A percentile compares a stretch with the other conserved stretches of the same genome.
phyloP scores from a whole-genome alignment of 2,888 invertebrate genomes.

The Arctia plantaginis region DNA sequence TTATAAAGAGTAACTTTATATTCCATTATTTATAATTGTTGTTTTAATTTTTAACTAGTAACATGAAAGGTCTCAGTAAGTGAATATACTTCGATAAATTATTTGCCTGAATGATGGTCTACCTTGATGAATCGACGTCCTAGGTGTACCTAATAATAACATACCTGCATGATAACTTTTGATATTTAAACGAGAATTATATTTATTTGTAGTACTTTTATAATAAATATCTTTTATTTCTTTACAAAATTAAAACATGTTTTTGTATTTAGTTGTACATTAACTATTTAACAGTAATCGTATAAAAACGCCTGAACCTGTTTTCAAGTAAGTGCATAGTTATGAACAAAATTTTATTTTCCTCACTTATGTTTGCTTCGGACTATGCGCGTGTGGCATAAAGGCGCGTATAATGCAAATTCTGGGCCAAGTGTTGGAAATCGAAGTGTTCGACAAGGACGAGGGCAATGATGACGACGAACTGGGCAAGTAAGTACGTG shows the following conservation, averaged over 20 bases:
- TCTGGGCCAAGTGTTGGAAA: slow-evolving; percentile 90
- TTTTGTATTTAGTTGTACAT: not conserved
- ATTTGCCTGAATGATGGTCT: not conserved
- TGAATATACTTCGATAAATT: not conserved
- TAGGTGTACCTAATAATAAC: not conserved
- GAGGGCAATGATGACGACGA: slow-evolving; percentile 94
- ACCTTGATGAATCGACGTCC: not conserved
- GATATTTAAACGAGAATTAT: not conserved
- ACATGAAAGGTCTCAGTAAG: not conserved
- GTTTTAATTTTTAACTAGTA: not conserved
- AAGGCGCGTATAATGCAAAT: slow-evolving; percentile 87
- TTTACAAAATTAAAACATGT: not conserved
- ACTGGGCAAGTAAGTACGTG: slow-evolving; percentile 92
- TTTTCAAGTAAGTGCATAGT: slow-evolving; percentile 48
- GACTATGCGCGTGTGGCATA: slow-evolving; percentile 75
- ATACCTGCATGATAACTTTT: slow-evolving; percentile 4
- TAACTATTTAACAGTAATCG: slow-evolving; percentile 4
- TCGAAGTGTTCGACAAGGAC: slow-evolving; percentile 95
- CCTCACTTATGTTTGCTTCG: slow-evolving; percentile 83
- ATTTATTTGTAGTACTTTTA: not conserved
- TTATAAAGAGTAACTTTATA: not conserved
- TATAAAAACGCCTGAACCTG: slow-evolving; percentile 1
- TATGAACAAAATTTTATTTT: slow-evolving; percentile 81
- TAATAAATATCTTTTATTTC: not conserved
- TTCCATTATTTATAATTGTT: not conserved